A percentile compares a stretch with the other conserved stretches of the same genome.
Evolutionary conservation across 1,140 invertebrate genomes (phyloP).

Genomic region (Lepidostoma basale): DNA sequence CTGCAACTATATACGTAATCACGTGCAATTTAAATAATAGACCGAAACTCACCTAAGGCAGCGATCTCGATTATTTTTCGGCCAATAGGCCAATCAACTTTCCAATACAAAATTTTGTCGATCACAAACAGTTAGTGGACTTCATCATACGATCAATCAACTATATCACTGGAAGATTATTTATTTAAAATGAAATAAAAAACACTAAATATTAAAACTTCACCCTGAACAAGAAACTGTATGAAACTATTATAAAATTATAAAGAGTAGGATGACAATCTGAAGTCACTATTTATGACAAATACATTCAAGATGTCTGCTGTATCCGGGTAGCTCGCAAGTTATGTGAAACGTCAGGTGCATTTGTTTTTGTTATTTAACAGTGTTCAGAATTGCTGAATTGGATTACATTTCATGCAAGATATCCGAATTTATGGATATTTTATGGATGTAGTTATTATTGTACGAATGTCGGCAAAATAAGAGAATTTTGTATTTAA

Average conservation of each 20-base stretch:
- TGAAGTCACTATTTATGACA: constrained; percentile 35
- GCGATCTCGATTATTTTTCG: constrained; percentile 31
- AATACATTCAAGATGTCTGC: constrained; percentile 40
- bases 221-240: constrained; percentile 15
- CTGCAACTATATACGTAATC: too few relatives aligned
- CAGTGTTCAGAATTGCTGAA: neutral
- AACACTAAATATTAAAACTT: constrained; percentile 26
- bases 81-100: constrained; percentile 39
- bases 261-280: constrained; percentile 28
- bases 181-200: constrained; percentile 8
- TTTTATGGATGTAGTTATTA: neutral
- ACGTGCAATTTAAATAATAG: constrained; percentile 4
- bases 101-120: constrained; percentile 29
- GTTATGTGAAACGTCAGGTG: constrained; percentile 28
- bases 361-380: neutral
- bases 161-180: neutral
- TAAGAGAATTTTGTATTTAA: neutral
- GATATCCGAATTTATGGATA: neutral
- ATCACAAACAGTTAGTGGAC: constrained; percentile 17
- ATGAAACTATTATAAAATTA: neutral
- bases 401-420: neutral
- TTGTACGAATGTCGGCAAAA: neutral
- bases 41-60: constrained; percentile 28
- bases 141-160: constrained; percentile 8
- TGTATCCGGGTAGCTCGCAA: constrained; percentile 29